These are phyloP conservation scores for Platyura marginata DNA, from an alignment of 1,140 invertebrate species.

Conservation along the genomic window DNA sequence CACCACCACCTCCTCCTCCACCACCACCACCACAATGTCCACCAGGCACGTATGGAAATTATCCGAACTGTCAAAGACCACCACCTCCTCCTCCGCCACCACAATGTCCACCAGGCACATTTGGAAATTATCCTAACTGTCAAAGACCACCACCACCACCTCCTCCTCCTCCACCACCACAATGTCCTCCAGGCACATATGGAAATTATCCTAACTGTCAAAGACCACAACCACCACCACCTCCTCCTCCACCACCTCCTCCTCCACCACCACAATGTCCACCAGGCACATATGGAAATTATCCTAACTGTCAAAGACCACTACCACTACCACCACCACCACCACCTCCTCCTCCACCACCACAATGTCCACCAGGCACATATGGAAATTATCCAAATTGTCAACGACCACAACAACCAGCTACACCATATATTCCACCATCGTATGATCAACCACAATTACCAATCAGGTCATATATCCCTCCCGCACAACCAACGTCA, in stretches of 20 bases:
- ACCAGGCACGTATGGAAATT: neutral
- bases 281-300: neutral
- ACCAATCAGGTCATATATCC: neutral
- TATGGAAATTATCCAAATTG: neutral
- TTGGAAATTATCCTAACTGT: no score
- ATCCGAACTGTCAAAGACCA: neutral
- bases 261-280: neutral
- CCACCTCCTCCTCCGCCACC: neutral
- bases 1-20: slow-evolving; percentile 1
- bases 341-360: no score
- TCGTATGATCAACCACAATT: neutral
- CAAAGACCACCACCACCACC: no score
- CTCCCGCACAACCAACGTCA: no score
- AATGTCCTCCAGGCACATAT: neutral
- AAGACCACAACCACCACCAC: neutral
- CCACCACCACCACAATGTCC: neutral
- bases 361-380: slow-evolving; percentile 1
- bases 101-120: neutral
- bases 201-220: neutral
- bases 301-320: neutral
- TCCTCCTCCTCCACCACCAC: neutral
- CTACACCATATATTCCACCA: no score
- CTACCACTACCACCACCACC: slow-evolving; percentile 1
- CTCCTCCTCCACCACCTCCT: no score
- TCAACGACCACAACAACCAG: neutral